phyloP scores from a whole-genome alignment of 2,113 vertebrate genomes.

The Oenanthe oenanthe region DNA sequence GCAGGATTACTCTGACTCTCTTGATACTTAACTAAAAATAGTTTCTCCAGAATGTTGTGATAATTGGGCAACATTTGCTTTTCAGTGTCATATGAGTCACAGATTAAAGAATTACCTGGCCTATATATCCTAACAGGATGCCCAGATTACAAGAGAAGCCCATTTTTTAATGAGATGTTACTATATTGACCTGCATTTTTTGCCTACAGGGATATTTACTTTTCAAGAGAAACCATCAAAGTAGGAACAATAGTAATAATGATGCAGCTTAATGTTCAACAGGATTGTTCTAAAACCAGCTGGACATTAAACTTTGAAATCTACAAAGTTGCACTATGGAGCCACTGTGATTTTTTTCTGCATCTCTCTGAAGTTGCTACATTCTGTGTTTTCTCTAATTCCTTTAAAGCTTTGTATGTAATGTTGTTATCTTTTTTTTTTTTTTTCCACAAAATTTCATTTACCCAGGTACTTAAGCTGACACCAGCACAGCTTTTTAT shows the following conservation, averaged over 20 bases:
- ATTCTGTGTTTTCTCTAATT: not conserved
- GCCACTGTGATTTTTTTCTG: not conserved
- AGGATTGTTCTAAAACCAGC: not conserved
- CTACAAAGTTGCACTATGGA: not conserved
- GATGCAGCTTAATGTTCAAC: not conserved
- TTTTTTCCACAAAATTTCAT: not conserved
- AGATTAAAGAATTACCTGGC: not conserved
- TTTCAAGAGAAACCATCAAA: not conserved
- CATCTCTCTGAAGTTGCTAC: not conserved
- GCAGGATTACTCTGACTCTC: not conserved
- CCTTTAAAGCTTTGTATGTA: not conserved
- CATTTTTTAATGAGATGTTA: not conserved
- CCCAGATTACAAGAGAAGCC: not conserved
- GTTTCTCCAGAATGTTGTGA: not conserved
- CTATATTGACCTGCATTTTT: not conserved
- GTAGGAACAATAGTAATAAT: not conserved
- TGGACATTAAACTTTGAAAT: not conserved
- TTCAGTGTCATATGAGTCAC: not conserved
- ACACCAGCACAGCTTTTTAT: not conserved
- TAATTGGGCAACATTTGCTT: not conserved
- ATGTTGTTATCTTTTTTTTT: not conserved
- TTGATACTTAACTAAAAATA: not conserved
- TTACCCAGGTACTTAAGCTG: not conserved
- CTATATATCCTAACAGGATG: not conserved
- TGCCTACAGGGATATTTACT: not conserved